Conservation (phyloP, 2,797 vertebrate species). For the Pipistrellus pipistrellus region DNA sequence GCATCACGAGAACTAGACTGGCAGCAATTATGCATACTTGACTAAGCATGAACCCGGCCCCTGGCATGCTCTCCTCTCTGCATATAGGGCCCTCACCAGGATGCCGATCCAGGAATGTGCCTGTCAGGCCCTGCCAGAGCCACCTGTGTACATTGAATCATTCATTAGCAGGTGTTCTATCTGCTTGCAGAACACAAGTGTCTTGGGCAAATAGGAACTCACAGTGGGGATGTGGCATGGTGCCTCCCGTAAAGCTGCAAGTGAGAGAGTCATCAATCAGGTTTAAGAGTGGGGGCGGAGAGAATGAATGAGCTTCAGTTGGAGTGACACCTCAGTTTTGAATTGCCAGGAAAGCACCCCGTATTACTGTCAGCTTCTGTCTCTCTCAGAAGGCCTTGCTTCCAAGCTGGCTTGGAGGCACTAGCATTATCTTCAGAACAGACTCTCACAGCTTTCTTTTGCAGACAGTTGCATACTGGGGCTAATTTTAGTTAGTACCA, state of each 20-base stretch:
- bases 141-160: slow-evolving; percentile 60
- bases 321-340: neutral
- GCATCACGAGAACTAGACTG: neutral
- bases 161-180: slow-evolving; percentile 75
- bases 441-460: slow-evolving; percentile 48
- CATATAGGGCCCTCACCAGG: neutral
- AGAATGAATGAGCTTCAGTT: neutral
- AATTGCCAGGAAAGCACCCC: slow-evolving; percentile 1
- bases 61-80: neutral
- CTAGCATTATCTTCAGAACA: slow-evolving; percentile 29
- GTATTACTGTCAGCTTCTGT: neutral
- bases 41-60: slow-evolving; percentile 23
- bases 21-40: slow-evolving; percentile 38
- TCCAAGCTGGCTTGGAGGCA: neutral
- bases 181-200: slow-evolving; percentile 47
- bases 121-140: slow-evolving; percentile 27
- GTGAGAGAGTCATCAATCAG: neutral
- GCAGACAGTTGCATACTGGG: slow-evolving; percentile 51
- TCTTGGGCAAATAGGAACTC: slow-evolving; percentile 4
- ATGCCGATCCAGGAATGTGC: neutral
- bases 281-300: neutral
- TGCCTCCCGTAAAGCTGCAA: neutral
- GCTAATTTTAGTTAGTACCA: slow-evolving; percentile 73
- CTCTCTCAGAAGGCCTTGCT: slow-evolving; percentile 14
- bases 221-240: neutral